Base-by-base conservation (phyloP, 2,888 invertebrate genomes). In the Drosophila koepferae region DNA sequence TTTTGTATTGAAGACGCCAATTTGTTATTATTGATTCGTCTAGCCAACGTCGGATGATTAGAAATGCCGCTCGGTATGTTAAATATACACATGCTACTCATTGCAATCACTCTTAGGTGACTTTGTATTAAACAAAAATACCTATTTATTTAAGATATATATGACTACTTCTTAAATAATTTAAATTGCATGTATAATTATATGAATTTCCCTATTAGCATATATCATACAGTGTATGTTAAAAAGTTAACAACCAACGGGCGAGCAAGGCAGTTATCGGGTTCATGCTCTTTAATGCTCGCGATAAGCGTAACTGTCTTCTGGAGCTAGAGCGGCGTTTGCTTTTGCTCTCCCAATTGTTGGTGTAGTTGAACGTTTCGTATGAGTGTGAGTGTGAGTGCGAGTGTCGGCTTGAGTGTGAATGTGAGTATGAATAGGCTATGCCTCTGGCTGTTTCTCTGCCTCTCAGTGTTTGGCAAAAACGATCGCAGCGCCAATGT, bases 401-500 rank as follows among this genome's bases (percentile, higher is more conserved):
- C 23, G 54, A 54, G 36, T 20, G 54, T 23, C 23, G 16, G n/a
- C 8, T 23, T 40, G 69, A 34, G 55, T 54, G 66, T 48, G 63
- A 38, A 56, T 61, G 14, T 23, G 67, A 56, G 56, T 43, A 28
- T 55, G 36, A 28, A 55, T 14, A 34, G 64, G 23, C 72, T 48
- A 55, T 49, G 44, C 44, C 63, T 44, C 62, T 40, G 54, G 18
- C 76, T 51, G 53, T 34, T 43, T 20, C 76, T 58, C 58, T 60
- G 61, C 20, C 43, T 67, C 48, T 68, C 56, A 41, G 74, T 83
- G 73, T 84, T 86, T 84, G 89, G 74, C 85, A 84, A 81, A 79
- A 81, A 72, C 80, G 83, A 88, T 82, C 86, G 86, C 48, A 40
- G 49, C 34, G 51, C 73, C 59, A 67, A 54, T 60, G 65, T 65